These are phyloP conservation scores for Columba guinea DNA, from an alignment of 2,797 vertebrate genomes.

Conservation along the genomic window DNA sequence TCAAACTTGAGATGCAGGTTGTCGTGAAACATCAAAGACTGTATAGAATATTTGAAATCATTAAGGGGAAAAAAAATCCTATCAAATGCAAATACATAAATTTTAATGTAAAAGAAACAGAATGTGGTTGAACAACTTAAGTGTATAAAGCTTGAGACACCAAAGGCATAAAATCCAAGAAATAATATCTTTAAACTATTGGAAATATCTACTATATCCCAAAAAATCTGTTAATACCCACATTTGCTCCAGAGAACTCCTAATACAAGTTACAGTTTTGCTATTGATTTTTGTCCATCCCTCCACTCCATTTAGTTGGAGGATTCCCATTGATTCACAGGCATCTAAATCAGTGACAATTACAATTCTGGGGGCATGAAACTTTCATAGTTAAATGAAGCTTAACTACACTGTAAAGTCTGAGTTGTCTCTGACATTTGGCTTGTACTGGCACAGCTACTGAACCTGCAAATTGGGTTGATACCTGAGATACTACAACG, in stretches of 20 bases:
- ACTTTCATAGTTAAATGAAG: neutral
- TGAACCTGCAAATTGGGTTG: neutral
- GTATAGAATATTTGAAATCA: neutral
- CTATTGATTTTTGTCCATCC: neutral
- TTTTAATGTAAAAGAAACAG: neutral
- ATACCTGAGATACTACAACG: neutral
- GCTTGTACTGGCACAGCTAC: neutral
- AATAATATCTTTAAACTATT: neutral
- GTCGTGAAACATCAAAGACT: neutral
- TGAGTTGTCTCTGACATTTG: neutral
- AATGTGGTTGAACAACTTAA: neutral
- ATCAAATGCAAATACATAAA: neutral
- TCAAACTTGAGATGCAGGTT: neutral
- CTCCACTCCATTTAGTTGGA: neutral
- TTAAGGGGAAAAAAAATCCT: neutral
- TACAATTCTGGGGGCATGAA: neutral
- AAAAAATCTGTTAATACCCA: neutral
- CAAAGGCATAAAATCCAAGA: neutral
- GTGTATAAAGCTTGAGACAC: neutral
- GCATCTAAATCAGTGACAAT: neutral
- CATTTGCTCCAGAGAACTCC: neutral
- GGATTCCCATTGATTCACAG: neutral
- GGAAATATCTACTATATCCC: neutral
- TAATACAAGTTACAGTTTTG: neutral
- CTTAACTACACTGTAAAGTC: neutral